phyloP scores from a whole-genome alignment of 2,797 vertebrate genomes.

The Protonibea diacanthus region DNA sequence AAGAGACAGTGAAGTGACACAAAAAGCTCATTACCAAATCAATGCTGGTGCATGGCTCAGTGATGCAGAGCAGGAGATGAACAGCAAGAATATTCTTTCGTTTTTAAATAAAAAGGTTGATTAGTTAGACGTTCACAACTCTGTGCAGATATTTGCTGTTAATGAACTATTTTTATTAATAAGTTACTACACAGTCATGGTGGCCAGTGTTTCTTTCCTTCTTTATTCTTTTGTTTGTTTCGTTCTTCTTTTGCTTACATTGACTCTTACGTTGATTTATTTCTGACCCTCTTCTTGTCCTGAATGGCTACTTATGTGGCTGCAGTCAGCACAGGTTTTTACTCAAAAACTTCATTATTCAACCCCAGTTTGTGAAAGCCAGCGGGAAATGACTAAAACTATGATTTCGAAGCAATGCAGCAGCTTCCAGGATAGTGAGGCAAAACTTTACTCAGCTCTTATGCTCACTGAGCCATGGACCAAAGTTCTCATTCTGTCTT shows the following conservation, averaged over 20 bases:
- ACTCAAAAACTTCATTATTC: slow-evolving; percentile 44
- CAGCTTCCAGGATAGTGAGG: slow-evolving; percentile 40
- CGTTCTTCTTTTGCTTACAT: background rate
- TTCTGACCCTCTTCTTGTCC: background rate
- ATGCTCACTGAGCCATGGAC: slow-evolving; percentile 42
- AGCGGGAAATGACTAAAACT: slow-evolving; percentile 45
- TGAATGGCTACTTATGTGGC: background rate
- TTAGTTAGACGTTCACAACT: slow-evolving; percentile 26
- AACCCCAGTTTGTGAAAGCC: slow-evolving; percentile 41
- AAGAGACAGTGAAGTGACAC: slow-evolving; percentile 48
- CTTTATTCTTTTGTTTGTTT: background rate
- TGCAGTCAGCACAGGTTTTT: slow-evolving; percentile 37
- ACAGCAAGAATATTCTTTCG: slow-evolving; percentile 27
- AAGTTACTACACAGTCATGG: background rate
- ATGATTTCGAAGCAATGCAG: slow-evolving; percentile 28
- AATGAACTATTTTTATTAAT: slow-evolving; percentile 7
- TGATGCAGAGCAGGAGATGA: slow-evolving; percentile 33
- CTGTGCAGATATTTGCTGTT: slow-evolving; percentile 9
- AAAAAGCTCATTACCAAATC: slow-evolving; percentile 63
- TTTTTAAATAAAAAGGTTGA: slow-evolving; percentile 23
- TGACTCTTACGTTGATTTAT: slow-evolving; percentile 1
- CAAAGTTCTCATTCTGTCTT: slow-evolving; percentile 54
- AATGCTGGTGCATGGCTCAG: slow-evolving; percentile 44
- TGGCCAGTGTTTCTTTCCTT: background rate
- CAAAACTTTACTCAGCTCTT: slow-evolving; percentile 29